Percentiles rank a stretch among this genome's conserved stretches.
phyloP scores from a whole-genome alignment of 2,797 vertebrate species.

The Neomorphus geoffroyi region DNA sequence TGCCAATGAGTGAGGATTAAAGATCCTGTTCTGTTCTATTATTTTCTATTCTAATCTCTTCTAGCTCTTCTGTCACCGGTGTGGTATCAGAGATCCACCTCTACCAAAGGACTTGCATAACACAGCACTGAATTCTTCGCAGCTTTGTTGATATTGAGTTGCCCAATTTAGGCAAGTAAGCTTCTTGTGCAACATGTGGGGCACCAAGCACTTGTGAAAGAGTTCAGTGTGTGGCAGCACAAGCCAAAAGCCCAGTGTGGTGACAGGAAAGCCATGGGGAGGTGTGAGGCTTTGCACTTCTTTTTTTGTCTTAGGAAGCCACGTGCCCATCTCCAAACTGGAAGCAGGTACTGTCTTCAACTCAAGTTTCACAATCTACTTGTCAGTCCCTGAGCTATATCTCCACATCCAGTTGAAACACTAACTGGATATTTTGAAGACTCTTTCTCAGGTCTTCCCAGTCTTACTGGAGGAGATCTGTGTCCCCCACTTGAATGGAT shows the following conservation, averaged over 20 bases:
- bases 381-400: background rate
- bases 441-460: background rate
- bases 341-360: background rate
- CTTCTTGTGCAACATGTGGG: background rate
- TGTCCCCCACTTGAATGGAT: background rate
- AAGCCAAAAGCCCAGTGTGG: background rate
- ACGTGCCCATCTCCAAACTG: background rate
- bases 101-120: background rate
- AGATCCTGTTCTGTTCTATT: background rate
- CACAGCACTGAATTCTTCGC: background rate
- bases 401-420: background rate
- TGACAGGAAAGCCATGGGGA: background rate
- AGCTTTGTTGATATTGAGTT: background rate
- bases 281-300: background rate
- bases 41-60: slow-evolving; percentile 11
- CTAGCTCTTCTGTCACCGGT: background rate
- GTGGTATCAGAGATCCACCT: slow-evolving; percentile 8
- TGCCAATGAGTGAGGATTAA: slow-evolving; percentile 17
- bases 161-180: background rate
- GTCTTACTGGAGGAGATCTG: background rate
- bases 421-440: background rate
- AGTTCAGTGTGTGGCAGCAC: background rate
- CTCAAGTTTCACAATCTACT: background rate
- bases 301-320: background rate
- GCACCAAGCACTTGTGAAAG: background rate